Percentiles rank a stretch among this genome's conserved stretches.
phyloP scores from a whole-genome alignment of 2,113 vertebrate species.

The Protobothrops flavoviridis region DNA sequence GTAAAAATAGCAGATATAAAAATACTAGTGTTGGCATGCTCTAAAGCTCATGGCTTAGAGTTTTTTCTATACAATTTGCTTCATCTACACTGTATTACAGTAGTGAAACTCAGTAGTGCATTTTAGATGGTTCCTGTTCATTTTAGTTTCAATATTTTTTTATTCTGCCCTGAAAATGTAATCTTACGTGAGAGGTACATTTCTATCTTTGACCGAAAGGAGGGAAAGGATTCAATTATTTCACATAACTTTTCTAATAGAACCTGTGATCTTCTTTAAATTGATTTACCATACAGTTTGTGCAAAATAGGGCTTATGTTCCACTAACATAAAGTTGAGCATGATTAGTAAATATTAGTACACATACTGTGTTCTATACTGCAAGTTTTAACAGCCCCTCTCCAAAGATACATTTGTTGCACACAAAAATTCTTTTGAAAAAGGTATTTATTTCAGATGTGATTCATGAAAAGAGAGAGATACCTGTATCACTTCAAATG shows the following conservation, averaged over 20 bases:
- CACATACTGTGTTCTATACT: not conserved
- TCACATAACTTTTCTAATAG: constrained; percentile 65
- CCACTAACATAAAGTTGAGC: not conserved
- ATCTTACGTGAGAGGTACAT: constrained; percentile 57
- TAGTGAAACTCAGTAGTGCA: constrained; percentile 40
- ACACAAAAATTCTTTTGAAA: not conserved
- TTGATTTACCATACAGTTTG: constrained; percentile 61
- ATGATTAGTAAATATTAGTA: not conserved
- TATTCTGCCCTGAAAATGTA: constrained; percentile 49
- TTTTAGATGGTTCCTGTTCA: constrained; percentile 61
- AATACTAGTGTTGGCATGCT: constrained; percentile 43
- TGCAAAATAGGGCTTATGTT: constrained; percentile 25
- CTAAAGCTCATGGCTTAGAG: constrained; percentile 31
- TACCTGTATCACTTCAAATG: not conserved
- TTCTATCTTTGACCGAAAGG: constrained; percentile 52
- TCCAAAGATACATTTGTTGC: not conserved
- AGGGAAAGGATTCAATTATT: constrained; percentile 51
- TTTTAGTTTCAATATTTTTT: constrained; percentile 48
- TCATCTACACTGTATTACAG: constrained; percentile 59
- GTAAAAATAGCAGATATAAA: constrained; percentile 53
- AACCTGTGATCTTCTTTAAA: constrained; percentile 66
- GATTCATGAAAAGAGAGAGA: not conserved
- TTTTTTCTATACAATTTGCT: constrained; percentile 55
- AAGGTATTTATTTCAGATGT: not conserved
- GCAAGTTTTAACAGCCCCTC: not conserved